Conservation (phyloP, 2,888 invertebrate species). For the Ctenicera cuprea region DNA sequence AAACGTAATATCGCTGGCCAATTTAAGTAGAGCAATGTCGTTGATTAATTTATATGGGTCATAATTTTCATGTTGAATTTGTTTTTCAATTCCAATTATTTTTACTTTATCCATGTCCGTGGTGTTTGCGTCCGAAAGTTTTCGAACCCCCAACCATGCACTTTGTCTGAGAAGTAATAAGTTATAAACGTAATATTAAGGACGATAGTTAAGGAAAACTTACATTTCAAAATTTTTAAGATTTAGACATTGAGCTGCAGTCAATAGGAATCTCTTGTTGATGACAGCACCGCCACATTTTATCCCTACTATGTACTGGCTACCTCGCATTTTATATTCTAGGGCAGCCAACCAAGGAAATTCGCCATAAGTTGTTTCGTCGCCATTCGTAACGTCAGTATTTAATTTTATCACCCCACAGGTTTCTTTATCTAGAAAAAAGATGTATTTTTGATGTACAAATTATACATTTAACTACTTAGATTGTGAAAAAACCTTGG, state of each 20-base stretch:
- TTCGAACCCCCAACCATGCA: too few species aligned
- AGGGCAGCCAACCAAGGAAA: slow-evolving; percentile 14
- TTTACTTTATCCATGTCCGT: too few species aligned
- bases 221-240: slow-evolving; percentile 9
- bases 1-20: neutral
- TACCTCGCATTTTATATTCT: neutral
- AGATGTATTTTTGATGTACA: too few species aligned
- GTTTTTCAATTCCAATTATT: too few species aligned
- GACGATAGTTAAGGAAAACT: neutral
- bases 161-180: neutral
- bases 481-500: too few species aligned
- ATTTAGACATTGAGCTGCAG: slow-evolving; percentile 1
- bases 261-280: slow-evolving; percentile 5
- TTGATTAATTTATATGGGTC: neutral
- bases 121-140: too few species aligned
- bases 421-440: too few species aligned
- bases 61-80: too few species aligned
- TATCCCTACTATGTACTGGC: neutral
- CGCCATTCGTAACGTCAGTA: too few species aligned
- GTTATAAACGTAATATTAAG: too few species aligned
- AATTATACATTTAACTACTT: too few species aligned
- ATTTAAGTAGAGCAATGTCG: slow-evolving; percentile 5
- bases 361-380: neutral
- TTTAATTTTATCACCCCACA: too few species aligned
- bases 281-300: slow-evolving; percentile 18